These are phyloP conservation scores for Paramisgurnus dabryanus DNA, from an alignment of 2,113 vertebrate genomes.

Conservation along the genomic window DNA sequence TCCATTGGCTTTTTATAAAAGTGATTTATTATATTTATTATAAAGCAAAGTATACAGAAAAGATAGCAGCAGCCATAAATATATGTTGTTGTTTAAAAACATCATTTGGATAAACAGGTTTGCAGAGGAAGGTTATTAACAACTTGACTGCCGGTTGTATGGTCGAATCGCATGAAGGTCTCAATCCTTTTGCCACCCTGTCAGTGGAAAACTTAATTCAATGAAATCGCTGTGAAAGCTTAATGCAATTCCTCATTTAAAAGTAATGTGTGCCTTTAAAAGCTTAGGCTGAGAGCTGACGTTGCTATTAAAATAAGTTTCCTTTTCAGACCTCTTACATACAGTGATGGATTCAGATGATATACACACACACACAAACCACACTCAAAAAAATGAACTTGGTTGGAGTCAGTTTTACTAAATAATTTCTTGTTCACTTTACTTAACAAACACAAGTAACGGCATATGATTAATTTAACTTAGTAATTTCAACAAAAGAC, in stretches of 20 bases:
- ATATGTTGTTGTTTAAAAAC: slow-evolving; percentile 30
- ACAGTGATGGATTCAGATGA: neutral
- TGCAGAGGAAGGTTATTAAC: slow-evolving; percentile 4
- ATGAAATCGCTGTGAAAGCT: slow-evolving; percentile 36
- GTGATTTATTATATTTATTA: slow-evolving; percentile 14
- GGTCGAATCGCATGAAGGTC: slow-evolving; percentile 8
- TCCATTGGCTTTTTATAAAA: neutral
- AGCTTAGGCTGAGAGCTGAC: neutral
- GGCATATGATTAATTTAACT: no score
- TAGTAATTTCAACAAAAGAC: no score
- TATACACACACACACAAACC: no score
- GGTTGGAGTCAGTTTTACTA: no score
- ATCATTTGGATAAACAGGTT: slow-evolving; percentile 22
- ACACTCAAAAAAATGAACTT: no score
- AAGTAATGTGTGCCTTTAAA: slow-evolving; percentile 30
- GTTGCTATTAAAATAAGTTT: neutral
- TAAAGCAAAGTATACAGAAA: slow-evolving; percentile 11
- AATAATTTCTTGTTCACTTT: no score
- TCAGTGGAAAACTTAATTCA: slow-evolving; percentile 41
- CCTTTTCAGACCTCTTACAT: neutral
- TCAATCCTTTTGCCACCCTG: slow-evolving; percentile 34
- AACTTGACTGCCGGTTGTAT: neutral
- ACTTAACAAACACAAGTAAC: no score
- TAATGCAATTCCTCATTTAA: slow-evolving; percentile 51
- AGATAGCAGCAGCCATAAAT: slow-evolving; percentile 14